A percentile compares a stretch with the other conserved stretches of the same genome.
Conservation (phyloP, 2,797 vertebrate genomes). For the Myripristis jacobus region DNA sequence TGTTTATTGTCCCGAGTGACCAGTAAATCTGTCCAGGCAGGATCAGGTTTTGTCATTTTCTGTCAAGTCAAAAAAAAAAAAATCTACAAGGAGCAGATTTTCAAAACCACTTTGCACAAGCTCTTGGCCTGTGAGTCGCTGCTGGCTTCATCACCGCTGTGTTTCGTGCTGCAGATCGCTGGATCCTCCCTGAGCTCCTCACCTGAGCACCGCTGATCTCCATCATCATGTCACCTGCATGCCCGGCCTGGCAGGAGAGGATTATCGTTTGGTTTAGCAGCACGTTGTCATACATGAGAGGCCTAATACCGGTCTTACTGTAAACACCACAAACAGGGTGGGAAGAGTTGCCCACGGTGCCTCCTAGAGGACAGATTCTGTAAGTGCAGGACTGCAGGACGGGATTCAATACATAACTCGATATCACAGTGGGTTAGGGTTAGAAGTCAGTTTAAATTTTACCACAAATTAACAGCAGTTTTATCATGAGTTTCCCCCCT, state of each 20-base stretch:
- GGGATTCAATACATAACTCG: no score
- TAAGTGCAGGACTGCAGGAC: no score
- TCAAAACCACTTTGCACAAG: no score
- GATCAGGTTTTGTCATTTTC: no score
- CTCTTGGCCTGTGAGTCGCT: constrained; percentile 70
- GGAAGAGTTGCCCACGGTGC: not conserved
- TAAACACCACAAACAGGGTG: not conserved
- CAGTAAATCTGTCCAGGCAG: no score
- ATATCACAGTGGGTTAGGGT: no score
- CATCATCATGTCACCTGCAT: constrained; percentile 84
- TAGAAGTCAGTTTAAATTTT: no score
- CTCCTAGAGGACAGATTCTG: constrained; percentile 22
- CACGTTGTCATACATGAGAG: constrained; percentile 24
- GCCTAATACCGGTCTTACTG: not conserved
- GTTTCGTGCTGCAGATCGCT: constrained; percentile 8
- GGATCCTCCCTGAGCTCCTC: constrained; percentile 76
- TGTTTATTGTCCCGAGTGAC: no score
- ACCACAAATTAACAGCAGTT: no score
- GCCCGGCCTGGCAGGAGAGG: constrained; percentile 76
- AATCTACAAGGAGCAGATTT: no score
- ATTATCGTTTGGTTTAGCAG: constrained; percentile 16
- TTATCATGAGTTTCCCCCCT: no score
- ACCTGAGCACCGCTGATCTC: constrained; percentile 80
- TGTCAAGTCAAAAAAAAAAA: no score
- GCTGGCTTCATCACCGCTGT: not conserved